Percentiles rank a stretch among this genome's conserved stretches.
Evolutionary conservation across 2,888 invertebrate species (phyloP).

Genomic region (Orchesella flavescens): DNA sequence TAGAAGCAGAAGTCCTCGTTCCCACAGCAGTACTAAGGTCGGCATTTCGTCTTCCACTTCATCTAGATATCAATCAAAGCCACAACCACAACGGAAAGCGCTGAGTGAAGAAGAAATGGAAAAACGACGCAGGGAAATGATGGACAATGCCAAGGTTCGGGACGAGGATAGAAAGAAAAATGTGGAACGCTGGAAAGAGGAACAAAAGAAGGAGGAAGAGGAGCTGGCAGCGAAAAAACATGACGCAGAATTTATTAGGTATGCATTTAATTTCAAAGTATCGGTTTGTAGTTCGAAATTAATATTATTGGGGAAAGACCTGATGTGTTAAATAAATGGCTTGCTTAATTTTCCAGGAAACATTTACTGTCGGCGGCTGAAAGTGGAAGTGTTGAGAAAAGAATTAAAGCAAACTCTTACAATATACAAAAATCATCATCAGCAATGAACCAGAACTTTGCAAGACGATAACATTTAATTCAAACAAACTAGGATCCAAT

Average conservation of each 20-base stretch:
- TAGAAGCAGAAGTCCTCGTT: slow-evolving; percentile 40
- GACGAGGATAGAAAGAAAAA: slow-evolving; percentile 75
- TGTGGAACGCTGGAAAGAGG: slow-evolving; percentile 74
- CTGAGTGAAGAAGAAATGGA: slow-evolving; percentile 80
- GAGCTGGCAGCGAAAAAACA: slow-evolving; percentile 65
- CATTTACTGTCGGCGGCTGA: slow-evolving; percentile 81
- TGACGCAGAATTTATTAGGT: slow-evolving; percentile 73
- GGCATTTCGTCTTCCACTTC: slow-evolving; percentile 8
- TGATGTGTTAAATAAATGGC: no score
- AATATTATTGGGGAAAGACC: no score
- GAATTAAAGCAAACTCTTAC: slow-evolving; percentile 90
- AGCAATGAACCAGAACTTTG: slow-evolving; percentile 90
- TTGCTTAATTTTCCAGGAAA: slow-evolving; percentile 75
- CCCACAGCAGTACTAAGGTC: background rate
- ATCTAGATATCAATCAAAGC: slow-evolving; percentile 3
- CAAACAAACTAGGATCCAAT: no score
- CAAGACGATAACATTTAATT: slow-evolving; percentile 77
- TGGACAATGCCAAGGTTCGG: slow-evolving; percentile 81
- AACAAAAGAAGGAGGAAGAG: slow-evolving; percentile 74
- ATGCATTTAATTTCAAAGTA: slow-evolving; percentile 30
- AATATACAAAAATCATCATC: slow-evolving; percentile 87
- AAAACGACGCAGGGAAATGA: slow-evolving; percentile 85
- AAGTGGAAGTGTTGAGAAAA: slow-evolving; percentile 84
- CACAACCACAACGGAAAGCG: slow-evolving; percentile 20
- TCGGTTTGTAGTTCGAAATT: no score